Evolutionary conservation across 2,888 invertebrate genomes (phyloP), one percentile per base, ranked within the genome.

Genomic region (Cosmorhoe ocellata): DNA sequence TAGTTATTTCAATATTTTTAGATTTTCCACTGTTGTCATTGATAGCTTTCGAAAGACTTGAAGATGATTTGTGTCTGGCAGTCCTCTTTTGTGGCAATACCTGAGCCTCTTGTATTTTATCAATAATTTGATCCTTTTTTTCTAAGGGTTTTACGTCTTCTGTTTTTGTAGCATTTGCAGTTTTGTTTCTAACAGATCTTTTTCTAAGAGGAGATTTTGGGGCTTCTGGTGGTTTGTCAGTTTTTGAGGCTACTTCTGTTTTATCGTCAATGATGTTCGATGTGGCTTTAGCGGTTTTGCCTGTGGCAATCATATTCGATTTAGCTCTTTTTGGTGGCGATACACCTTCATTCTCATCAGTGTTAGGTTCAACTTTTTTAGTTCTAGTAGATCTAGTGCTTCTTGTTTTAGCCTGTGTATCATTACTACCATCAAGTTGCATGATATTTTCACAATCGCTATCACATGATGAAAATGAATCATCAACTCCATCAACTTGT

Each of bases 401-500:
- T 50, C 76, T 73, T 14, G 67, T 73, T 64, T 66, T 77, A 9
- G 56, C 47, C 4, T 52, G n/a, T 39, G 30, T 38, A 55, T 89
- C 87, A 69, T 82, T 67, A 70, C 69, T 81, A 11, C 84, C 83
- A 76, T 84, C 83, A 38, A 85, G 28, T 64, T 84, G 82, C 63
- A 78, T 69, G 14, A 86, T 81, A 56, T 79, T 73, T 27, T 74
- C 67, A 52, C 55, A 58, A 13, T 76, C 70, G 62, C 58, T 65
- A 41, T 63, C 62, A 62, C 60, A 66, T 38, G 46, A 60, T 2
- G 39, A 66, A 27, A 40, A 55, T 43, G 61, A 56, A 73, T 92
- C 91, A 69, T 86, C 78, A 55, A 76, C 83, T 2, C 93, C 93
- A 81, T 93, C 93, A 36, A 93, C 63, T 66, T 93, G 93, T 0